Evolutionary conservation across 2,888 invertebrate species (phyloP), one percentile per base, ranked within the genome.

Genomic region (Rotaria sp.): DNA sequence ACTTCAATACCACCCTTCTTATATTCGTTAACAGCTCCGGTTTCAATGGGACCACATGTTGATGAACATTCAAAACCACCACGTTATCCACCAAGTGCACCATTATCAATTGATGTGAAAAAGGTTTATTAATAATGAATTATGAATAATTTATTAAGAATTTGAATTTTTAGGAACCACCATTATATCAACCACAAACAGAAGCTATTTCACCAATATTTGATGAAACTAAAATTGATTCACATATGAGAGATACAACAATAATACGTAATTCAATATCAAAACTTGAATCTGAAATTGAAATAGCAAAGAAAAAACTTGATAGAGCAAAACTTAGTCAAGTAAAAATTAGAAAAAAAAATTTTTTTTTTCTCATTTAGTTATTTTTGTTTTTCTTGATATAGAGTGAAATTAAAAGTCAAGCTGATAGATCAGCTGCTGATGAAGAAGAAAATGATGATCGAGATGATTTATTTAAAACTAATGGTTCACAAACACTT

Each of bases 281-380:
- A 88, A 95, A 95, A 92, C 95, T 97, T 89, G 97, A 97, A 91
- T 93, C 95, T 84, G 96, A 97, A 91, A 97, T 97, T 90, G 94
- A 95, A 88, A 94, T 95, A 90, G 94, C 95, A 74, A 96, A 97
- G 89, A 94, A 94, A 88, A 94, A 95, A 89, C 94, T 96, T 89
- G 92, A 93, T 84, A 95, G 95, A 90, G 92, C 96, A 88, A 94
- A 95, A 89, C 96, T 96, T 92, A 96, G 96, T 91, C 92, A 92
- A 91, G 92, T 92, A 88, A 86, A 88, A 85, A 24, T 50, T 15
- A 24, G 26, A 1, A 15, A 15, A 18, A 4, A 13, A 11, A 10
- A 18, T 5, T 2, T 35, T 18, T 35, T 21, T 30, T 8, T 5
- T 35, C 0, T 11, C 1, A 24, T 24, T 26, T 41, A 13, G 26